Conservation (phyloP, 1,140 invertebrate species). For the Panulirus ornatus region DNA sequence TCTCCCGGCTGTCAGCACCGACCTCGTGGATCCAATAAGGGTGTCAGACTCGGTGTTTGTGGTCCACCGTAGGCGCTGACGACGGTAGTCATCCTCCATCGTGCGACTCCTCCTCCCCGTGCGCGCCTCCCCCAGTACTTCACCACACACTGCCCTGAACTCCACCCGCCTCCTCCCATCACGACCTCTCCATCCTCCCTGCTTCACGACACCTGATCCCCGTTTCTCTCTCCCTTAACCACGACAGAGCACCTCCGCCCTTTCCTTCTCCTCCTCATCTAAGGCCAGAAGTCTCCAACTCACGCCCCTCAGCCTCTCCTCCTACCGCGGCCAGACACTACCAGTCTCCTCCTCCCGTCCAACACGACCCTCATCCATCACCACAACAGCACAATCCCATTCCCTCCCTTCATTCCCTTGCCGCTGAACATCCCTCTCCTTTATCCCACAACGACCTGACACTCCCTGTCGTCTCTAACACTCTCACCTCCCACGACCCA, state of each 20-base stretch:
- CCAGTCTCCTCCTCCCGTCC: background rate
- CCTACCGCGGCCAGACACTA: background rate
- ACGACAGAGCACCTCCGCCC: background rate
- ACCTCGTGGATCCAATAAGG: no score
- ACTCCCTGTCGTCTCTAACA: no score
- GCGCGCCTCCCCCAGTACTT: no score
- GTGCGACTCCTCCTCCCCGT: no score
- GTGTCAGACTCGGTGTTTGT: no score
- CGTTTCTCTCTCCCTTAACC: background rate
- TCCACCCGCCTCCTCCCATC: background rate
- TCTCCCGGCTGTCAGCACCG: no score
- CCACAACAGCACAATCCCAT: no score
- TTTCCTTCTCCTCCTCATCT: background rate
- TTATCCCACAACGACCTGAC: background rate
- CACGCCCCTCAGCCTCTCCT: background rate
- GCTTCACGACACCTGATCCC: background rate
- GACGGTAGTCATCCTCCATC: no score
- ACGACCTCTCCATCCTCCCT: background rate
- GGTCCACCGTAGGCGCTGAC: no score
- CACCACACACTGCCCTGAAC: background rate
- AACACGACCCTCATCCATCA: no score
- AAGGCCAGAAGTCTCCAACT: no score
- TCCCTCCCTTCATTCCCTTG: background rate
- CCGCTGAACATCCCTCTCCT: background rate
- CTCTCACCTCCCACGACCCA: background rate